Percentiles rank a stretch among this genome's conserved stretches.
phyloP scores from a whole-genome alignment of 2,797 vertebrate species.

The Anableps anableps region DNA sequence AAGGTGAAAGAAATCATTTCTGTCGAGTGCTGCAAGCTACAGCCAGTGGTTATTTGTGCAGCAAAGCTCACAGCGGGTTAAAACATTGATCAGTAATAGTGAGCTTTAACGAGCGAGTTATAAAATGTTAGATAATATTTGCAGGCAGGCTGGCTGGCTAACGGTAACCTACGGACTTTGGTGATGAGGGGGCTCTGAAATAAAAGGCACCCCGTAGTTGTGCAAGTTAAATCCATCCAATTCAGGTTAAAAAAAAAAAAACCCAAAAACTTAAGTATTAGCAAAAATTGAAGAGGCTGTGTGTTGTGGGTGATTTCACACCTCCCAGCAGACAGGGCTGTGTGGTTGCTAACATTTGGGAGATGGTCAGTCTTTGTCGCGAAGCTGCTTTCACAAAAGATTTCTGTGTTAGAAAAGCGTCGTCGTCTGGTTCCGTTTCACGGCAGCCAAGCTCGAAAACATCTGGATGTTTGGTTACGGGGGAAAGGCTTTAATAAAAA shows the following conservation, averaged over 20 bases:
- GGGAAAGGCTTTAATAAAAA: neutral
- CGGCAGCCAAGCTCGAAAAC: neutral
- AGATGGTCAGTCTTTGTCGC: neutral
- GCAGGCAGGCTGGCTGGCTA: too few species aligned
- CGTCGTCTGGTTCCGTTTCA: neutral
- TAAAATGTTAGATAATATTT: conserved; percentile 36
- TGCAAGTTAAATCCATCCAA: neutral
- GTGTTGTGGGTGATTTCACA: neutral
- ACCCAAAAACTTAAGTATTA: neutral
- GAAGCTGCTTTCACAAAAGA: neutral
- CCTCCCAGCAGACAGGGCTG: neutral
- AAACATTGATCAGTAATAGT: neutral
- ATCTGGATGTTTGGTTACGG: neutral
- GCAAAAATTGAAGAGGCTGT: too few species aligned
- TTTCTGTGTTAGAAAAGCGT: neutral
- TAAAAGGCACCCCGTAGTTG: neutral
- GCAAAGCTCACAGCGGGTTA: neutral
- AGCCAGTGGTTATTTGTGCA: neutral
- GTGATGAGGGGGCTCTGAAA: neutral
- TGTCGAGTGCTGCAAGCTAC: neutral
- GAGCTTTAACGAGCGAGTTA: conserved; percentile 15
- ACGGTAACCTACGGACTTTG: conserved; percentile 50
- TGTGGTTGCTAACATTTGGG: conserved; percentile 6
- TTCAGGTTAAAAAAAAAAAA: neutral
- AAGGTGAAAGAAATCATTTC: neutral